Conservation (phyloP, 2,797 vertebrate species). For the Hypotaenidia philippensis region DNA sequence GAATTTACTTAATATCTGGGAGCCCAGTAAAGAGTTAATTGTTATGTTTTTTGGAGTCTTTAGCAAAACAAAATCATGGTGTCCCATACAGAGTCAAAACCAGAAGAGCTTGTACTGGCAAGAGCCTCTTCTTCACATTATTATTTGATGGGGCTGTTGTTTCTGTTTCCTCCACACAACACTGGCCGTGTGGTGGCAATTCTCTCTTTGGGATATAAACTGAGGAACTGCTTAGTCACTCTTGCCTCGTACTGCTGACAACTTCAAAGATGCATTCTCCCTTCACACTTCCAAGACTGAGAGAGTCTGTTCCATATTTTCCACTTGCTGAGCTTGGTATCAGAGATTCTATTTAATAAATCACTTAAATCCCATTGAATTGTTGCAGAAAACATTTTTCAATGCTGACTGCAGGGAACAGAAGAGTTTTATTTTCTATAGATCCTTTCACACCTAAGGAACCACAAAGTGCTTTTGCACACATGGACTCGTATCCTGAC, state of each 20-base stretch:
- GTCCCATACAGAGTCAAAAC: neutral
- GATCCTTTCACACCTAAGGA: neutral
- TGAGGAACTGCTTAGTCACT: rapidly evolving
- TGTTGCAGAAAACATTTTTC: neutral
- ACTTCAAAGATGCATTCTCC: neutral
- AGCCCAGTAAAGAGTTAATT: constrained; percentile 9
- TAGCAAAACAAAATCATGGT: constrained; percentile 22
- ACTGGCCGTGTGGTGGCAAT: neutral
- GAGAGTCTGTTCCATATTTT: neutral
- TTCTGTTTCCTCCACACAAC: neutral
- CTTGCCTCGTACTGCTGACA: neutral
- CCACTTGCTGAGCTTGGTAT: neutral
- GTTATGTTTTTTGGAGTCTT: constrained; percentile 3
- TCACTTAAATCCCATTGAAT: neutral
- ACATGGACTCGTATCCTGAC: neutral
- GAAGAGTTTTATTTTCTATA: neutral
- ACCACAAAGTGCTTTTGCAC: neutral
- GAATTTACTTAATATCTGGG: constrained; percentile 46
- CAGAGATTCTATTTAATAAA: neutral
- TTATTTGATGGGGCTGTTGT: neutral
- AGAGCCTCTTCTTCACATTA: neutral
- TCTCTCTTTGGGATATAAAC: neutral
- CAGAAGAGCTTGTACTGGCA: constrained; percentile 36
- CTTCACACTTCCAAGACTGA: neutral
- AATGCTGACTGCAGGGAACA: neutral